A percentile compares a stretch with the other conserved stretches of the same genome.
phyloP scores from a whole-genome alignment of 1,140 invertebrate genomes.

The Procambarus virginalis region DNA sequence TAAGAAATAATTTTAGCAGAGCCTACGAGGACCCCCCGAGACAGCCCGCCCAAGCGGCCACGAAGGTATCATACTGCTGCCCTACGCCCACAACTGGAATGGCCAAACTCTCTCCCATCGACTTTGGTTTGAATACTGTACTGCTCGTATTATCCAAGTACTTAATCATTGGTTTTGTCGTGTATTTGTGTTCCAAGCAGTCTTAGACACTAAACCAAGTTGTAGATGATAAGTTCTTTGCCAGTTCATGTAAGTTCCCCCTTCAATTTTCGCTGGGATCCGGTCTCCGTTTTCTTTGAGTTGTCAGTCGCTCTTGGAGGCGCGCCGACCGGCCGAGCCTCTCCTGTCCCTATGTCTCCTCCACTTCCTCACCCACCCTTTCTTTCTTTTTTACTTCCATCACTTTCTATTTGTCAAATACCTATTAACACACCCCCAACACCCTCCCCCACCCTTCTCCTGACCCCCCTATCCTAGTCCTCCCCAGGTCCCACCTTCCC shows the following conservation, averaged over 20 bases:
- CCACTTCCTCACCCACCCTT: neutral
- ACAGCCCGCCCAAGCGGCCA: slow-evolving; percentile 5
- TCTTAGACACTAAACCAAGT: slow-evolving; percentile 56
- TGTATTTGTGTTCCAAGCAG: slow-evolving; percentile 69
- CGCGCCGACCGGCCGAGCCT: slow-evolving; percentile 26
- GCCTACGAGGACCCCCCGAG: slow-evolving; percentile 13
- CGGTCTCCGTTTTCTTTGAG: slow-evolving; percentile 49
- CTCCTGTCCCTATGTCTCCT: slow-evolving; percentile 15
- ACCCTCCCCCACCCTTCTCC: neutral
- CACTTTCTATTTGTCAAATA: neutral
- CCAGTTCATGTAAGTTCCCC: slow-evolving; percentile 54
- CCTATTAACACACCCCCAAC: neutral
- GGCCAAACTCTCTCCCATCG: slow-evolving; percentile 72
- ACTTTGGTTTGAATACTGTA: slow-evolving; percentile 70
- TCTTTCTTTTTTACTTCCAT: neutral
- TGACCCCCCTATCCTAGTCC: neutral
- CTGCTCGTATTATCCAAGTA: slow-evolving; percentile 67
- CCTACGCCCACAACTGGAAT: slow-evolving; percentile 70
- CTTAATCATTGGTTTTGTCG: slow-evolving; percentile 67
- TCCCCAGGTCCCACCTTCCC: slow-evolving; percentile 2
- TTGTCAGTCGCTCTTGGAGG: slow-evolving; percentile 23
- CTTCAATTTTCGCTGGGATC: slow-evolving; percentile 43
- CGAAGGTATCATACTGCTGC: neutral
- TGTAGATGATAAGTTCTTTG: slow-evolving; percentile 58
- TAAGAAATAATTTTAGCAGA: slow-evolving; percentile 27